Evolutionary conservation across 1,140 invertebrate genomes (phyloP), one percentile per base, ranked within the genome.

Genomic region (Atopsyche davidsoni): DNA sequence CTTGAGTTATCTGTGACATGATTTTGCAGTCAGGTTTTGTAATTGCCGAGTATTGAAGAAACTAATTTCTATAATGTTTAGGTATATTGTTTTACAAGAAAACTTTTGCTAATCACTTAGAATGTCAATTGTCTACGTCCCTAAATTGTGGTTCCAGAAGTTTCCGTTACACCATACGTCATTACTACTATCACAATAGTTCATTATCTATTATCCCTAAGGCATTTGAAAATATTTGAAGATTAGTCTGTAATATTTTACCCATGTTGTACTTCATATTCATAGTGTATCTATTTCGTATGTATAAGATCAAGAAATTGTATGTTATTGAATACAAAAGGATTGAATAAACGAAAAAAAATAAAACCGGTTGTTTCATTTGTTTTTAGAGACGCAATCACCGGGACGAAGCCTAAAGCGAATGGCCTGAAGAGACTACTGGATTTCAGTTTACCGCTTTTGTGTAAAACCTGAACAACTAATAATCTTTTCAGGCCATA

Each of bases 241-340:
- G 36, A 25, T 35, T 51, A 50, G 39, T 40, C 18, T 42, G 36
- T 48, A 56, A 56, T 36, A 46, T 51, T 49, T 57, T 53, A 50
- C 51, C 51, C 47, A 58, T 58, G 48, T 45, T 58, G 51, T 58
- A 52, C 24, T 53, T 49, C 51, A 54, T 54, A 58, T 53, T 58
- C 42, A 54, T 58, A 58, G 56, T 54, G 51, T 57, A 58, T 34
- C 51, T 58, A 54, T 54, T 57, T 58, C 56, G 46, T 58, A 58
- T 53, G 46, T 43, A 32, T 54, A 58, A 58, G 47, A 51, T 58
- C 47, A 57, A 53, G 34, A 55, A 51, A 53, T 44, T 58, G 56
- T 58, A 58, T 58, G 56, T 58, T 58, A 58, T 54, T 58, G 47
- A 58, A 58, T 58, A 58, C 52, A 54, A 54, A 54, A 53, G 47